Evolutionary conservation across 2,888 invertebrate species (phyloP).

Genomic region (Punctoribates punctum): DNA sequence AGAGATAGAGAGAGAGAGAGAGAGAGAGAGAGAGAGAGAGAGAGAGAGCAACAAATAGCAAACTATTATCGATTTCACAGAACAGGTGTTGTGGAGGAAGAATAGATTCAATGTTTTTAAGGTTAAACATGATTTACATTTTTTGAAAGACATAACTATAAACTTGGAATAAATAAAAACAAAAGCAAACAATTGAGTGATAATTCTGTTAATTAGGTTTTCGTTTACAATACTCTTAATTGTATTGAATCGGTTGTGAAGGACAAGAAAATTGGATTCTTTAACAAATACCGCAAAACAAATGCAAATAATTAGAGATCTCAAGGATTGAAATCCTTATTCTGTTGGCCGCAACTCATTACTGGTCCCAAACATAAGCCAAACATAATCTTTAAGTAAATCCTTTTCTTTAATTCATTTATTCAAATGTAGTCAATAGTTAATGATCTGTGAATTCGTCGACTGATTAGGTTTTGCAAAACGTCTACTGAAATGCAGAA

Average conservation of each 20-base stretch:
- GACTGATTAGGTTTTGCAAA: too few relatives aligned
- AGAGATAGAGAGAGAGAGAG: too few relatives aligned
- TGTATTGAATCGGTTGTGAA: not conserved
- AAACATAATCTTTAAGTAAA: too few relatives aligned
- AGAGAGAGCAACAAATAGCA: too few relatives aligned
- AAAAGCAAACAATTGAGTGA: not conserved
- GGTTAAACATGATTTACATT: slow-evolving; percentile 5
- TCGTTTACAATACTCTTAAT: too few relatives aligned
- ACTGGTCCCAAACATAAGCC: too few relatives aligned
- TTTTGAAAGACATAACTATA: not conserved
- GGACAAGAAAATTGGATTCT: too few relatives aligned
- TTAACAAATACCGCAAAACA: not conserved
- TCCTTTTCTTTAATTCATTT: not conserved
- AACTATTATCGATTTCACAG: slow-evolving; percentile 13
- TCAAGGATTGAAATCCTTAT: not conserved
- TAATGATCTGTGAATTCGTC: too few relatives aligned
- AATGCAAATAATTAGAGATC: not conserved
- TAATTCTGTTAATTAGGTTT: not conserved
- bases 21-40: too few relatives aligned
- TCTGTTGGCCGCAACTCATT: too few relatives aligned
- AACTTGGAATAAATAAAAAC: not conserved
- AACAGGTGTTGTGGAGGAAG: slow-evolving; percentile 1
- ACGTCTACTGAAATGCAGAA: not conserved
- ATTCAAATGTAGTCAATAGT: not conserved
- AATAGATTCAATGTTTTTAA: not conserved